These are phyloP conservation scores for Alcis repandata DNA, from an alignment of 2,888 invertebrate species.

Conservation along the genomic window DNA sequence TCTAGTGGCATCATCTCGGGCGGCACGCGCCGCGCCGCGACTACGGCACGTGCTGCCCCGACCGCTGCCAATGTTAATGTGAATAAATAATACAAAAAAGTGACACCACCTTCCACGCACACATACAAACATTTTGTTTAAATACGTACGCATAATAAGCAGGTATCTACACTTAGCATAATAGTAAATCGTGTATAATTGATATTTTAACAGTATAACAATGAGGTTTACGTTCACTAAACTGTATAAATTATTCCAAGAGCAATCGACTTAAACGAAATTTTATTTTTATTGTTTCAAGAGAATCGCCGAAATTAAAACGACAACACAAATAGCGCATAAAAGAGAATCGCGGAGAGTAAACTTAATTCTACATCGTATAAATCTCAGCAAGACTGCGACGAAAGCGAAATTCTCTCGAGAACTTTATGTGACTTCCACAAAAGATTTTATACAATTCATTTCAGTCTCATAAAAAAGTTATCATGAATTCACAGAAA, in stretches of 20 bases:
- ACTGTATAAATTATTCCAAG: slow-evolving; percentile 11
- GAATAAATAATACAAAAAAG: slow-evolving; percentile 65
- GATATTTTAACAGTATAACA: slow-evolving; percentile 34
- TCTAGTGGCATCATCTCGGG: slow-evolving; percentile 57
- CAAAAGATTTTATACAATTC: slow-evolving; percentile 83
- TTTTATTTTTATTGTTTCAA: slow-evolving; percentile 30
- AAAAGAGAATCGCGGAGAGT: slow-evolving; percentile 53
- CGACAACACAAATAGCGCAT: slow-evolving; percentile 35
- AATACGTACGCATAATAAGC: neutral
- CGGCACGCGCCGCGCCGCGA: slow-evolving; percentile 56
- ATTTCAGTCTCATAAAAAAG: slow-evolving; percentile 83
- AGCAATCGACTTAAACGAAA: slow-evolving; percentile 12
- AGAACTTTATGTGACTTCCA: slow-evolving; percentile 78
- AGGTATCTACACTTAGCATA: slow-evolving; percentile 52
- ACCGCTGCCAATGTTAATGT: slow-evolving; percentile 54
- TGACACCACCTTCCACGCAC: slow-evolving; percentile 43
- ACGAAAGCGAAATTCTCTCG: slow-evolving; percentile 74
- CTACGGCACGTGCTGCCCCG: slow-evolving; percentile 62
- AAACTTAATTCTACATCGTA: slow-evolving; percentile 69
- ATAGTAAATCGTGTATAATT: slow-evolving; percentile 47
- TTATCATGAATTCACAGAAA: slow-evolving; percentile 82
- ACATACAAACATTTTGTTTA: neutral
- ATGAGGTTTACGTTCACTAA: slow-evolving; percentile 13
- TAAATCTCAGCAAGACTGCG: slow-evolving; percentile 71
- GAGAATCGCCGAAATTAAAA: slow-evolving; percentile 35